Base-by-base conservation (phyloP, 2,797 vertebrate species). In the Knipowitschia caucasica region DNA sequence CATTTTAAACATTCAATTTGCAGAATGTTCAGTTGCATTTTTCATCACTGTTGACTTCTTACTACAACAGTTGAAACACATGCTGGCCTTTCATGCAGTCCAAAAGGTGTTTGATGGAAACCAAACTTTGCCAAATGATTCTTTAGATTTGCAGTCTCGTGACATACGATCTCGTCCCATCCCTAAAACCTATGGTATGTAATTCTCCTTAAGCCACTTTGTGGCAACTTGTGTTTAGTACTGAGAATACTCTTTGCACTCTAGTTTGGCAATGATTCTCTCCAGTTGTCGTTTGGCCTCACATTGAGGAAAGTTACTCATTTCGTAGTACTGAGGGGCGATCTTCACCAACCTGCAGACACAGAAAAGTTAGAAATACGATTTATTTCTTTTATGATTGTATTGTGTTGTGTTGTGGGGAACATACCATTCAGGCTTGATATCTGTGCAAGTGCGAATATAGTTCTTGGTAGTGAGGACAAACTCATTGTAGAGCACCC, bases 401-500 rank as follows among this genome's bases (percentile, higher is more conserved):
- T n/a, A n/a, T n/a, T n/a, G n/a, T n/a, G n/a, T n/a, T n/a, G n/a
- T n/a, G n/a, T n/a, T n/a, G n/a, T n/a, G 3, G 6, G 5, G 3
- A 29, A 29, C 50, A 4, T 75, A 98, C 96, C 96, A 99, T 83
- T 99, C 96, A 0, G 97, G 95, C 73, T 99, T 99, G 83, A 98
- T 92, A 77, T 98, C 95, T 52, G 95, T 95, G 89, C 95, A 98
- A 0, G 95, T 99, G 78, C 95, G 93, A 84, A 98, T 99, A 81
- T 99, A 98, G 75, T 99, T 99, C 87, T 99, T 99, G 29, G 96
- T 98, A 69, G 96, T 99, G 75, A 99, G 93, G 55, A 99, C 97
- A 71, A 98, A 99, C 83, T 99, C 97, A 43, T 99, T 99, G 84
- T 98, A 99, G 47, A 99, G 94, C 73, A 98, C 96, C 96, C 96